Evolutionary conservation across 2,888 invertebrate genomes (phyloP), one percentile per base, ranked within the genome.

Genomic region (Synanthedon myopaeformis): DNA sequence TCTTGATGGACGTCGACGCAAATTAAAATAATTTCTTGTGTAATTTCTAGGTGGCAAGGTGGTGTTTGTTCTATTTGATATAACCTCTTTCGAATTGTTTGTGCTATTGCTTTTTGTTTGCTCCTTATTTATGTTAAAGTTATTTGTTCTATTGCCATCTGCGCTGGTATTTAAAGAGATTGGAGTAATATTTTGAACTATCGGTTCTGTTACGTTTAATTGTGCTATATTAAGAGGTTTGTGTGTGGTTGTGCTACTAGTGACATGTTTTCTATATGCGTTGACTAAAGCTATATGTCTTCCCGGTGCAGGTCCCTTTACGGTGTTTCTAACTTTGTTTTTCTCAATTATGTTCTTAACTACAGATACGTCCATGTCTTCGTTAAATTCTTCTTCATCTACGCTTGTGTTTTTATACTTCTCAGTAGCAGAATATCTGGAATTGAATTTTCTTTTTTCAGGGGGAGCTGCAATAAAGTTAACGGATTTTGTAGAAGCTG

Each of bases 281-380:
- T 82, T 88, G 11, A 85, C 79, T 67, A 88, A 67, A 41, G 84
- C 83, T 12, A 83, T 82, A 54, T 82, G 76, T 53, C 88, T 73
- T 42, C 82, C 82, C 11, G 88, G 88, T n/a, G 86, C 84, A 11
- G 82, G 82, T 10, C 88, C 86, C 72, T 88, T 89, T 0, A 86
- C 82, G 8, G 86, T 85, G 59, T 87, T 88, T 57, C 88, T 74
- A 42, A 88, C 75, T 72, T 88, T 88, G 67, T 89, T 89, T 63
- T 88, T 88, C 60, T 89, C 89, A 58, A 88, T 88, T 1, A 79
- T 70, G 70, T 87, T 88, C 61, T 84, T 89, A 0, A 89, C 86
- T n/a, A 89, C 90, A 0, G 90, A 89, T 0, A 91, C 89, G 60
- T 91, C 91, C 80, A 90, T 87, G 48, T 91, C 87, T 65, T 90